A percentile compares a stretch with the other conserved stretches of the same genome.
These are phyloP conservation scores for Chionis minor DNA, from an alignment of 2,113 vertebrate species.

Conservation along the genomic window DNA sequence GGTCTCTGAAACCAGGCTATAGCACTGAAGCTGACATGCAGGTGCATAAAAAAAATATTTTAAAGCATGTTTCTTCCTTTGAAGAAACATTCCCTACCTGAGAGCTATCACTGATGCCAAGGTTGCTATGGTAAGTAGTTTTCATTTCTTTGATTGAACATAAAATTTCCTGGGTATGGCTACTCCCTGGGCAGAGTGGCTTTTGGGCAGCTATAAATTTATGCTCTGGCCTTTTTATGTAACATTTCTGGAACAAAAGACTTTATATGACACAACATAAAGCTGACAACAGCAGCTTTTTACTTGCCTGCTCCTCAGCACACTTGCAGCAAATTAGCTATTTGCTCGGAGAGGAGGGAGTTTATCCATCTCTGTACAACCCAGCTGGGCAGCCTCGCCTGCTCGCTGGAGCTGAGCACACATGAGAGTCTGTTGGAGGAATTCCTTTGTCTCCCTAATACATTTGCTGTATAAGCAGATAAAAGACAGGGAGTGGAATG, in stretches of 20 bases:
- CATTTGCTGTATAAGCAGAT: not conserved
- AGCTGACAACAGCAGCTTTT: not conserved
- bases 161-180: not conserved
- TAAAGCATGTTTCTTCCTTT: not conserved
- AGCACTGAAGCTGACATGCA: not conserved
- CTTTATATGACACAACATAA: not conserved
- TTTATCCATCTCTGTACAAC: not conserved
- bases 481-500: not conserved
- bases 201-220: not conserved
- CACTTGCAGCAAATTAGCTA: not conserved
- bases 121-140: conserved; percentile 17
- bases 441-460: not conserved
- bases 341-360: not conserved
- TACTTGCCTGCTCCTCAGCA: not conserved
- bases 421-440: not conserved
- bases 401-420: not conserved
- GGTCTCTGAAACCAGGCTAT: not conserved
- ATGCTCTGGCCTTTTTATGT: not conserved
- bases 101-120: not conserved
- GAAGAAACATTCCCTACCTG: not conserved
- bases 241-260: not conserved
- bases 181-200: not conserved
- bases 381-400: not conserved
- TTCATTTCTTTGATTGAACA: conserved; percentile 24
- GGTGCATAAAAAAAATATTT: not conserved